Evolutionary conservation across 1,140 invertebrate genomes (phyloP).

Genomic region (Drosophila sulfurigaster): DNA sequence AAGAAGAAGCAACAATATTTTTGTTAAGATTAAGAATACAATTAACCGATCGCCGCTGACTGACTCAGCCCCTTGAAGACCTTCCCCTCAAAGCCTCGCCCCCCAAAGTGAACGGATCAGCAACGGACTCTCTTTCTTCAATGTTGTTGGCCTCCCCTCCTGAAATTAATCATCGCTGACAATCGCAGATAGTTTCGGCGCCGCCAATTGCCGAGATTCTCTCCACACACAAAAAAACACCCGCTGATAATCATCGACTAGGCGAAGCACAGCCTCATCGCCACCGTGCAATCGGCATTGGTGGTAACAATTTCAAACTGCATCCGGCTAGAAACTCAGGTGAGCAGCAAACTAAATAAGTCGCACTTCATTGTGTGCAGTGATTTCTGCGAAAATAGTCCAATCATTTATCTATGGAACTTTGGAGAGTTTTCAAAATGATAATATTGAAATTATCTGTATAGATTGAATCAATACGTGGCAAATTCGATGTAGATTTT

Average conservation of each 20-base stretch:
- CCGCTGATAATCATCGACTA: slow-evolving; percentile 12
- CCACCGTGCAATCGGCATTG: slow-evolving; percentile 43
- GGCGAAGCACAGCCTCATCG: slow-evolving; percentile 23
- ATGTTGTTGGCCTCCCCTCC: slow-evolving; percentile 18
- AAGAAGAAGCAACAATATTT: background rate
- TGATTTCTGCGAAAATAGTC: too few species aligned
- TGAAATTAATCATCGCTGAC: slow-evolving; percentile 2
- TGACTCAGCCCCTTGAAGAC: slow-evolving; percentile 15
- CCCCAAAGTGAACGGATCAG: background rate
- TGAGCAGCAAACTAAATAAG: slow-evolving; percentile 37
- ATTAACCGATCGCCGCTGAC: slow-evolving; percentile 25
- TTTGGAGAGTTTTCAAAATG: too few species aligned
- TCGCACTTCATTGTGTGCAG: too few species aligned
- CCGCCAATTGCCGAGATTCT: background rate
- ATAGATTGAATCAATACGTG: too few species aligned
- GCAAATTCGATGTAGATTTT: too few species aligned
- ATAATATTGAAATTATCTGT: too few species aligned
- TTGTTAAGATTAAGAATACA: slow-evolving; percentile 41
- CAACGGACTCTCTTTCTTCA: slow-evolving; percentile 2
- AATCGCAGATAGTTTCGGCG: slow-evolving; percentile 16
- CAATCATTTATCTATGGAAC: too few species aligned
- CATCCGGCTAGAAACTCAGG: slow-evolving; percentile 70
- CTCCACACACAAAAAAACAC: background rate
- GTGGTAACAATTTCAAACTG: slow-evolving; percentile 62
- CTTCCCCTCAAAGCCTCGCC: background rate